Conservation (phyloP, 2,113 vertebrate species). For the Mola mola region DNA sequence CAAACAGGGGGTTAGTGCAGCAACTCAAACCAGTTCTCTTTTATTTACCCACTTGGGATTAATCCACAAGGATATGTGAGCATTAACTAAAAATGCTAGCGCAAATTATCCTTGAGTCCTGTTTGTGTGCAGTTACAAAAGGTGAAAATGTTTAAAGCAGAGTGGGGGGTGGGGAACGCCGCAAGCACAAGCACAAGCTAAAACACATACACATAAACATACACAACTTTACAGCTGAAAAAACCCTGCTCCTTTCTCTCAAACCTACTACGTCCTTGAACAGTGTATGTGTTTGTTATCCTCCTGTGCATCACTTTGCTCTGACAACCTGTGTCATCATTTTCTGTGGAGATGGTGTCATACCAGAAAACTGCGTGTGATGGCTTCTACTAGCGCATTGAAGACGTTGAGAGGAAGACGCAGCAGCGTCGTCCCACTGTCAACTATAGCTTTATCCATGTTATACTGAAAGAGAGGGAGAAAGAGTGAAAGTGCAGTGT, state of each 20-base stretch:
- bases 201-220: too few relatives aligned
- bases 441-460: conserved; percentile 95
- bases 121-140: conserved; percentile 23
- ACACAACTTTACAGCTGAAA: conserved; percentile 3
- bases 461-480: conserved; percentile 86
- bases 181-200: not conserved
- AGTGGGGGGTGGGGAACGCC: not conserved
- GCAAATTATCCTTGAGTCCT: conserved; percentile 52
- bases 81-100: conserved; percentile 36
- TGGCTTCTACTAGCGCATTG: conserved; percentile 88
- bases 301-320: conserved; percentile 42
- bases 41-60: conserved; percentile 43
- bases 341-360: conserved; percentile 50
- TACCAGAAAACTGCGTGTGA: conserved; percentile 90
- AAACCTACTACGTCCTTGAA: conserved; percentile 54
- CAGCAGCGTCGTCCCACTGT: conserved; percentile 96
- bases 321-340: conserved; percentile 63
- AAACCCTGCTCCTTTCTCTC: conserved; percentile 10
- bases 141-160: conserved; percentile 16
- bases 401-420: conserved; percentile 95
- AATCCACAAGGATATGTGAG: conserved; percentile 17
- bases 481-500: conserved; percentile 29
- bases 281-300: conserved; percentile 24
- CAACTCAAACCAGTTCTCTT: conserved; percentile 33
- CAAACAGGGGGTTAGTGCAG: too few relatives aligned